Evolutionary conservation across 2,797 vertebrate species (phyloP).

Genomic region (Lepus townsendii): DNA sequence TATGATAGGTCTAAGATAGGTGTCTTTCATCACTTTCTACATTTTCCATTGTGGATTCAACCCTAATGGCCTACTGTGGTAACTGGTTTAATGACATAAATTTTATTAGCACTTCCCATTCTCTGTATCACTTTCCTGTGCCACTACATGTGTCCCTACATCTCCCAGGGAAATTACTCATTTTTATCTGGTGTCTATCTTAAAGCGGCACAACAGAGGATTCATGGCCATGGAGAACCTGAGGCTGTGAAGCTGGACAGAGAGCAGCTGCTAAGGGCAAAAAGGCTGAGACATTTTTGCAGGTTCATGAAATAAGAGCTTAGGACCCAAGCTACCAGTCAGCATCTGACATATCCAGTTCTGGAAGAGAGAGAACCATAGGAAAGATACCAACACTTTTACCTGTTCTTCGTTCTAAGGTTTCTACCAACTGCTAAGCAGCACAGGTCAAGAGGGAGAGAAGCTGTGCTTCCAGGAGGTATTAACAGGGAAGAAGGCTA

Average conservation of each 20-base stretch:
- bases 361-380: not conserved
- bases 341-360: not conserved
- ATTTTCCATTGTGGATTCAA: not conserved
- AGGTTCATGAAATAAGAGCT: not conserved
- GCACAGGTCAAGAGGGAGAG: not conserved
- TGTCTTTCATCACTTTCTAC: not conserved
- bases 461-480: fast-evolving
- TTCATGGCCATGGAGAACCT: not conserved
- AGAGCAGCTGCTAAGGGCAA: not conserved
- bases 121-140: not conserved
- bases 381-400: not conserved
- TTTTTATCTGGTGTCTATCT: not conserved
- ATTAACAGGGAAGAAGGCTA: not conserved
- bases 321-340: not conserved
- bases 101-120: not conserved
- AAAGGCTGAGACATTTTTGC: not conserved
- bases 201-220: not conserved
- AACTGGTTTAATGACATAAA: not conserved
- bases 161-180: not conserved
- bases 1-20: not conserved
- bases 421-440: not conserved
- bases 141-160: not conserved
- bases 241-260: not conserved
- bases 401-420: not conserved
- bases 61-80: not conserved